These are phyloP conservation scores for Lochmaea capreae DNA, from an alignment of 2,888 invertebrate species.

Conservation along the genomic window DNA sequence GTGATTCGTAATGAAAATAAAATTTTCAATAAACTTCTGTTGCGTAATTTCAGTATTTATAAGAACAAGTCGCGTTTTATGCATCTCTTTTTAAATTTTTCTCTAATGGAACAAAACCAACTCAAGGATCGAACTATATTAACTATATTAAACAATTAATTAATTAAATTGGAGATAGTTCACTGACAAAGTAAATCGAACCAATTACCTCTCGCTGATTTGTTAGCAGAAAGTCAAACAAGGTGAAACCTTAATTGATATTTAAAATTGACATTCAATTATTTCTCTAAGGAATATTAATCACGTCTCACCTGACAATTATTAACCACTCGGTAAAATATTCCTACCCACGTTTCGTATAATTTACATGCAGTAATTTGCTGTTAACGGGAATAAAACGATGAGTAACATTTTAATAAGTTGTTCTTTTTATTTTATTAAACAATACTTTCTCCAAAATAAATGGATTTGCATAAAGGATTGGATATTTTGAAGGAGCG, in stretches of 20 bases:
- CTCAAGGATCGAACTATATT: conserved; percentile 1
- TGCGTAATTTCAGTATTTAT: neutral
- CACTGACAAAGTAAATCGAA: conserved; percentile 9
- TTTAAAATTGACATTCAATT: conserved; percentile 22
- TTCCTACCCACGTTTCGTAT: conserved; percentile 27
- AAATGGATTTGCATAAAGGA: neutral
- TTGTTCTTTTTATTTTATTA: neutral
- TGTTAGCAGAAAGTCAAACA: conserved; percentile 12
- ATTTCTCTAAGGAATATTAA: conserved; percentile 26
- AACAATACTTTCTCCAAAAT: neutral
- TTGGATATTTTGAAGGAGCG: neutral
- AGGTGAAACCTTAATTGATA: conserved; percentile 20
- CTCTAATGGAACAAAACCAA: neutral
- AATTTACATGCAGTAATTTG: conserved; percentile 23
- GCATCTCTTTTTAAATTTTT: neutral
- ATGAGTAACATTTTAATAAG: conserved; percentile 2
- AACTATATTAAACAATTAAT: too few species aligned
- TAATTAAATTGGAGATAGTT: conserved; percentile 8
- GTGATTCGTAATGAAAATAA: too few species aligned
- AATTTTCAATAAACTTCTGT: too few species aligned
- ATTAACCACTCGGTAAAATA: conserved; percentile 17
- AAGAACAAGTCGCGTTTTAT: neutral
- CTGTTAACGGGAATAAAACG: conserved; percentile 16
- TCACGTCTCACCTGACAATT: conserved; percentile 19
- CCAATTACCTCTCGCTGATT: conserved; percentile 11